Evolutionary conservation across 2,797 vertebrate species (phyloP), one percentile per base, ranked within the genome.

Genomic region (Microctenopoma lineatum): DNA sequence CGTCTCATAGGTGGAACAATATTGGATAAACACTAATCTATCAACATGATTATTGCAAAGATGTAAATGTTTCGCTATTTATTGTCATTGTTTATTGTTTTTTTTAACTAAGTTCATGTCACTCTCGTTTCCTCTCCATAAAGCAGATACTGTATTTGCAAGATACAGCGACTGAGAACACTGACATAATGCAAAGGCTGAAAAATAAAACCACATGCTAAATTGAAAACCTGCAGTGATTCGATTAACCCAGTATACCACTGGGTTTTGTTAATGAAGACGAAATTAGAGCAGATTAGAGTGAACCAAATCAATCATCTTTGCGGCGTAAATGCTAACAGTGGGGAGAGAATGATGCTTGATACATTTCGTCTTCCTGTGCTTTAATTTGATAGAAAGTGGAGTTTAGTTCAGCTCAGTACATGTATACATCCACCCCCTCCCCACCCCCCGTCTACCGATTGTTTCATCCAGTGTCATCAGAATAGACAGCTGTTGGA

Each of bases 381-480:
- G 55, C 25, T 25, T 51, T 76, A 15, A 18, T 29, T 67, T 45
- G 26, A 55, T 42, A 47, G 13, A 39, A 50, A 36, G 10, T n/a
- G 16, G 4, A 44, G 18, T 70, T 50, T 50, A n/a, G 16, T 60
- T 51, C 21, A 39, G 41, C 32, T 62, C 21, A 18, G 26, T 34
- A 21, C 18, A 14, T 50, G 21, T 15, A 46, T 32, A 32, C 29
- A 4, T 5, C 27, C 27, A 29, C 51, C 45, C 44, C 65, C 21
- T 21, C 21, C 21, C 21, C 21, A 21, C 21, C 32, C 48, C 47
- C 12, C 50, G 55, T 59, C 25, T n/a, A 58, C 38, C 21, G 44
- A 53, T 32, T 51, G 55, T 53, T 60, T 63, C 48, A 15, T 57
- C n/a, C n/a, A 1, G 8, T 64, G 52, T 56, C 71, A 77, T 67